These are phyloP conservation scores for Aspidapion aeneum DNA, from an alignment of 2,888 invertebrate species.

Conservation along the genomic window DNA sequence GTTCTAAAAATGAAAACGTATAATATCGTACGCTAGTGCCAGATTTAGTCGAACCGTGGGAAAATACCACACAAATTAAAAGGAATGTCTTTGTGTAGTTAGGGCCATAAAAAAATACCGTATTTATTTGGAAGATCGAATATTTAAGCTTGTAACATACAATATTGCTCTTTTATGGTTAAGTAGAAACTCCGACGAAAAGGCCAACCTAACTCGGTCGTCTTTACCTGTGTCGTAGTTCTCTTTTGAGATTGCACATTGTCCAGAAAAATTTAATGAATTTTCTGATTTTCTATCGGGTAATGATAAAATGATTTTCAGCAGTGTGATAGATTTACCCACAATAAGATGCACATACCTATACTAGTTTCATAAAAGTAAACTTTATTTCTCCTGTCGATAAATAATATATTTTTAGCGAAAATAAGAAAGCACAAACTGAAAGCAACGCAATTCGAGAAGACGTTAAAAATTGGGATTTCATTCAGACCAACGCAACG, in stretches of 20 bases:
- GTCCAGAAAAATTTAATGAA: conserved; percentile 18
- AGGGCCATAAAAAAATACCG: not conserved
- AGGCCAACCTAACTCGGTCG: conserved; percentile 17
- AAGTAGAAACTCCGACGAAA: conserved; percentile 9
- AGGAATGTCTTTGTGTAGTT: not conserved
- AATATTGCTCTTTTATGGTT: conserved; percentile 11
- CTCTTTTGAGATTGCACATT: conserved; percentile 26
- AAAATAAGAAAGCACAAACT: not conserved
- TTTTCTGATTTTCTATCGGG: conserved; percentile 22
- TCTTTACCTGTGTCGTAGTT: conserved; percentile 19
- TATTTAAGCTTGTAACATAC: not conserved
- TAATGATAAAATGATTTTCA: not conserved
- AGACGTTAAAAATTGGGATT: not conserved
- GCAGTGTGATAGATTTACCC: not conserved
- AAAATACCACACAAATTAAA: conserved; percentile 2
- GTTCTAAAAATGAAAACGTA: conserved; percentile 1
- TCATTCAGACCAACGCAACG: too few relatives aligned
- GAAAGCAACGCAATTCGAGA: not conserved
- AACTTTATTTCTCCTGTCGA: not conserved
- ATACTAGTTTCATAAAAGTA: not conserved
- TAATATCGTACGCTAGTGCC: conserved; percentile 9
- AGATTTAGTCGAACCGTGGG: not conserved
- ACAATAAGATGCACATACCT: not conserved
- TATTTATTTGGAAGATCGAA: not conserved
- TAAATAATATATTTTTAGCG: not conserved